A percentile compares a stretch with the other conserved stretches of the same genome.
Conservation (phyloP, 2,113 vertebrate species). For the Tenrec ecaudatus region DNA sequence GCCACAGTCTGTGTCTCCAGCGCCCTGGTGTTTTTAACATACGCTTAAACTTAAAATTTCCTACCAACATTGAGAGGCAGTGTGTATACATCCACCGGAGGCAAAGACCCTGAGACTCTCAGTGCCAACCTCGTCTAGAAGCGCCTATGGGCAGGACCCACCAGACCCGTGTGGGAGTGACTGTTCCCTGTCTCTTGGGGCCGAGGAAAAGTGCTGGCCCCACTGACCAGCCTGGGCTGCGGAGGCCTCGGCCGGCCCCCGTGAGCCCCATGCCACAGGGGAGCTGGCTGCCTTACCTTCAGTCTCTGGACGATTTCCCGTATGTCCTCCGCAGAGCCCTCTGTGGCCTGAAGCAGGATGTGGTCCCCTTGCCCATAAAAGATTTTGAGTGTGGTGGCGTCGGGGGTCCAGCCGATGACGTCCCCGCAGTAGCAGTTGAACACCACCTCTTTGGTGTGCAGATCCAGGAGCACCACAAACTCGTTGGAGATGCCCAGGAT, state of each 20-base stretch:
- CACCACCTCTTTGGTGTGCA: slow-evolving; percentile 93
- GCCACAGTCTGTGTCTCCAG: no score
- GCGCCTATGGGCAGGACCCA: neutral
- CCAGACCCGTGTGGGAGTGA: neutral
- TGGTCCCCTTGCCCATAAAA: slow-evolving; percentile 96
- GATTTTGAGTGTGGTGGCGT: slow-evolving; percentile 90
- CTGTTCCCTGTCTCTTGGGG: neutral
- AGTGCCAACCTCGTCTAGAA: neutral
- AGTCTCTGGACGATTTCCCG: slow-evolving; percentile 94
- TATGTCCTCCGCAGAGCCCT: slow-evolving; percentile 91
- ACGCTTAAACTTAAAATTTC: neutral
- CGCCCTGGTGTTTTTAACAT: neutral
- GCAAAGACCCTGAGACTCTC: neutral
- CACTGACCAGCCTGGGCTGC: neutral
- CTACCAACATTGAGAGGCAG: neutral
- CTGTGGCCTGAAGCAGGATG: slow-evolving; percentile 88
- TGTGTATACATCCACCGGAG: no score
- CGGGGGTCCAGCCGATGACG: slow-evolving; percentile 95
- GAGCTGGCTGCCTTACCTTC: slow-evolving; percentile 88
- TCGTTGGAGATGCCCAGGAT: slow-evolving; percentile 92
- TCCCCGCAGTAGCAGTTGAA: slow-evolving; percentile 96
- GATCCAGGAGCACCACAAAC: slow-evolving; percentile 91
- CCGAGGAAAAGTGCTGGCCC: neutral
- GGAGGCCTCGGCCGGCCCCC: neutral
- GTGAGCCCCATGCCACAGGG: fast-evolving